Evolutionary conservation across 2,797 vertebrate species (phyloP).

Genomic region (Percopsis omiscomaycus): DNA sequence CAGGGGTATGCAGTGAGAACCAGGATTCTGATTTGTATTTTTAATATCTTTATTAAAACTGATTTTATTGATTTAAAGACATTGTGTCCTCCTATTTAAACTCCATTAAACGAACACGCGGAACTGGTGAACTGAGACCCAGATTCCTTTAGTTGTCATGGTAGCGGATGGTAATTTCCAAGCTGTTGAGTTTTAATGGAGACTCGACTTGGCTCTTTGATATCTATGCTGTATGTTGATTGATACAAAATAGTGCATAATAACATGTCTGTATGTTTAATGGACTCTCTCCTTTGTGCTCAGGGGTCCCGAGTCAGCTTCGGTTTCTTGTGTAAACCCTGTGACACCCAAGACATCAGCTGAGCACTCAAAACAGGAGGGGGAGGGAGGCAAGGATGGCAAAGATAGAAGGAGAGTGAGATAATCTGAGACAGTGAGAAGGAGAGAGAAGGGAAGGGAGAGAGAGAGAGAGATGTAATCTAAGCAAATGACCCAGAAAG

Average conservation of each 20-base stretch:
- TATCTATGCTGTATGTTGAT: conserved; percentile 4
- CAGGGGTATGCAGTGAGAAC: too few relatives aligned
- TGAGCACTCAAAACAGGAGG: background rate
- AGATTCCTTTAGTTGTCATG: conserved; percentile 5
- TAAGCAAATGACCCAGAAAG: conserved; percentile 58
- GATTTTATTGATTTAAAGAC: too few relatives aligned
- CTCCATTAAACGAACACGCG: too few relatives aligned
- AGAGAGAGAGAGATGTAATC: conserved; percentile 31
- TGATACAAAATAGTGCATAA: conserved; percentile 13
- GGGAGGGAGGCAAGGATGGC: background rate
- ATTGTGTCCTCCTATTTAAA: too few relatives aligned
- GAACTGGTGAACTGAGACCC: too few relatives aligned
- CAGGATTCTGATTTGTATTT: too few relatives aligned
- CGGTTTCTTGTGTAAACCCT: conserved; percentile 25
- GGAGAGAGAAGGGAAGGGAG: conserved; percentile 15
- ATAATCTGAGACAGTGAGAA: conserved; percentile 4
- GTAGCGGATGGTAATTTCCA: background rate
- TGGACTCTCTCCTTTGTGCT: conserved; percentile 22
- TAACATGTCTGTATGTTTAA: conserved; percentile 10
- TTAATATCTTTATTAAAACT: too few relatives aligned
- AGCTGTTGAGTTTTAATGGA: too few relatives aligned
- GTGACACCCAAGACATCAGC: conserved; percentile 35
- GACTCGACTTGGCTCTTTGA: too few relatives aligned
- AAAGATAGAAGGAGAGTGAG: conserved; percentile 1
- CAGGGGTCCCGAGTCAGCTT: conserved; percentile 17